Base-by-base conservation (phyloP, 2,888 invertebrate genomes). In the Ichneumoninae sp. region DNA sequence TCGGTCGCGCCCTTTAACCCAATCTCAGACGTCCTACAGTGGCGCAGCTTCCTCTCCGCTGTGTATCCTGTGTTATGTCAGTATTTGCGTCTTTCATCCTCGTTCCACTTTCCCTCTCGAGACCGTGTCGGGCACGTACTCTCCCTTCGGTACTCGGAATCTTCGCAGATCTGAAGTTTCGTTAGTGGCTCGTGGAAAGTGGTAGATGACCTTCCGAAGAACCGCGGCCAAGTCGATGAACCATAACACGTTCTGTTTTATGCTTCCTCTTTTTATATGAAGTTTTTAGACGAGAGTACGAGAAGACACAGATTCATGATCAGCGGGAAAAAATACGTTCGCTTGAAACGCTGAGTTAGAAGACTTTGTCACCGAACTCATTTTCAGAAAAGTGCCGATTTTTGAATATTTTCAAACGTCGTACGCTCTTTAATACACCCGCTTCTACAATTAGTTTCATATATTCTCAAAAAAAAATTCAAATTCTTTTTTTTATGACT, bases 71-170 rank as follows among this genome's bases (percentile, higher is more conserved):
- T 73, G 52, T 71, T 40, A n/a, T 54, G 47, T 44, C 8, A 26
- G 52, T 74, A 74, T 78, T 78, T 74, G 50, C 65, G 69, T 84
- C 44, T 81, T 78, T 70, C 66, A 75, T 78, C 30, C 40, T 57
- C 60, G 6, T 52, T 77, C 54, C 57, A 83, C 82, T 85, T 83
- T 83, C 83, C 26, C 75, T 83, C 75, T 81, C 77, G 75, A 30
- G 54, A 76, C 52, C 40, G 57, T 63, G 47, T 70, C 22, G 63
- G 30, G 26, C 65, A 66, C 50, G 57, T 36, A 54, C 65, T 76
- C 69, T 70, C 60, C 30, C 44, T 54, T 63, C 63, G 30, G 7
- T 3, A 30, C 33, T 10, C 63, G 26, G 36, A 63, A 86, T 60
- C 57, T 83, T 16, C 80, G 3, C 16, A 66, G 19, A 74, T 78